Conservation (phyloP, 2,888 invertebrate species). For the Hyles lineata region DNA sequence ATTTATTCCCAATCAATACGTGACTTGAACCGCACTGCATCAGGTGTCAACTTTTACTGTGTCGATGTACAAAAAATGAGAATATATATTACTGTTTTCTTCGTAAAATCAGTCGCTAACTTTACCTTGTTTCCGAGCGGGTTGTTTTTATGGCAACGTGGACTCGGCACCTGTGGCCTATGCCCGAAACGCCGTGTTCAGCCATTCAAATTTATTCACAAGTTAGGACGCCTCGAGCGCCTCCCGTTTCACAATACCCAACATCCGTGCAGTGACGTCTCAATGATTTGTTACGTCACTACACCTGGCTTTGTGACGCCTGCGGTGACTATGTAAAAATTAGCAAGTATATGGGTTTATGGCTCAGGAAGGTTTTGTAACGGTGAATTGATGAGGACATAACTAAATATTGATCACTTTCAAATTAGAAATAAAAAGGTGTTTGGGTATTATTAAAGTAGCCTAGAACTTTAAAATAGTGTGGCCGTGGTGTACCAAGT, state of each 20-base stretch:
- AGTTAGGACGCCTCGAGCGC: conserved; percentile 49
- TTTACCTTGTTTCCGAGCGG: conserved; percentile 12
- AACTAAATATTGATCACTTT: no score
- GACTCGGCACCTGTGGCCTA: conserved; percentile 63
- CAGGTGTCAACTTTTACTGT: no score
- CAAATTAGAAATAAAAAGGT: no score
- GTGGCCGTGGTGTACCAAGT: no score
- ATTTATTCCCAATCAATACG: no score
- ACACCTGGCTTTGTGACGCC: neutral
- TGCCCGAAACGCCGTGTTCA: conserved; percentile 65
- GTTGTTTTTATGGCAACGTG: conserved; percentile 32
- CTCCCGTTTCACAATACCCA: conserved; percentile 40
- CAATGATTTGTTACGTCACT: conserved; percentile 45
- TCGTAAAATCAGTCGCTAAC: conserved; percentile 22
- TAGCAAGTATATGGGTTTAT: no score
- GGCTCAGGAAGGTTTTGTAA: no score
- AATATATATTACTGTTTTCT: conserved; percentile 20
- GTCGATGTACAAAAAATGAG: conserved; percentile 7
- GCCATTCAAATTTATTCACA: conserved; percentile 74
- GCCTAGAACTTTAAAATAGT: no score
- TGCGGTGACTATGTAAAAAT: no score
- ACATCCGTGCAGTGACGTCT: conserved; percentile 40
- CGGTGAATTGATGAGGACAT: no score
- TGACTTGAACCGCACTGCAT: no score
- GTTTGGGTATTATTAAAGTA: no score